Evolutionary conservation across 2,888 invertebrate species (phyloP).

Genomic region (Tipula unca): DNA sequence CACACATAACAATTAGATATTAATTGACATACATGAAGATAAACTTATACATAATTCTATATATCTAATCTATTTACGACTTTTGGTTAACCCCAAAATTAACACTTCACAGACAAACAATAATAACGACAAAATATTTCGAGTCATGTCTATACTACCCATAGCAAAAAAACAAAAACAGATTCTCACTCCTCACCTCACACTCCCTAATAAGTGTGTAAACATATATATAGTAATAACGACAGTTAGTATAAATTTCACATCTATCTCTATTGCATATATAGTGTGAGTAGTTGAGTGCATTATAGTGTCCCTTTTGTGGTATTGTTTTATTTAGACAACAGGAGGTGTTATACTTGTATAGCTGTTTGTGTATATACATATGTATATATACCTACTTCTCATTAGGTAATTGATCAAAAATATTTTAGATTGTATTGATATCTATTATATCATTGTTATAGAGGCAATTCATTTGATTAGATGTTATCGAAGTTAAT

Average conservation of each 20-base stretch:
- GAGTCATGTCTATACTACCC: not conserved
- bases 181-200: not conserved
- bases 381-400: not conserved
- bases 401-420: constrained; percentile 8
- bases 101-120: not conserved
- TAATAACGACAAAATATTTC: not conserved
- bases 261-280: not conserved
- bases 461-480: not conserved
- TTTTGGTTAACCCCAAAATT: not conserved
- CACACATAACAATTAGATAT: not conserved
- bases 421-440: not conserved
- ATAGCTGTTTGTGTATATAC: not conserved
- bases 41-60: not conserved
- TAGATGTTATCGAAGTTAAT: not conserved
- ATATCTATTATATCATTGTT: not conserved
- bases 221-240: not conserved
- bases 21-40: not conserved
- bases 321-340: constrained; percentile 8
- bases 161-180: not conserved
- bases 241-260: not conserved
- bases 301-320: not conserved
- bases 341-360: not conserved
- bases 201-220: not conserved
- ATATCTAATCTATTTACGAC: not conserved
- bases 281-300: not conserved